Evolutionary conservation across 2,888 invertebrate species (phyloP).

Genomic region (Aleiodes leptofemur): DNA sequence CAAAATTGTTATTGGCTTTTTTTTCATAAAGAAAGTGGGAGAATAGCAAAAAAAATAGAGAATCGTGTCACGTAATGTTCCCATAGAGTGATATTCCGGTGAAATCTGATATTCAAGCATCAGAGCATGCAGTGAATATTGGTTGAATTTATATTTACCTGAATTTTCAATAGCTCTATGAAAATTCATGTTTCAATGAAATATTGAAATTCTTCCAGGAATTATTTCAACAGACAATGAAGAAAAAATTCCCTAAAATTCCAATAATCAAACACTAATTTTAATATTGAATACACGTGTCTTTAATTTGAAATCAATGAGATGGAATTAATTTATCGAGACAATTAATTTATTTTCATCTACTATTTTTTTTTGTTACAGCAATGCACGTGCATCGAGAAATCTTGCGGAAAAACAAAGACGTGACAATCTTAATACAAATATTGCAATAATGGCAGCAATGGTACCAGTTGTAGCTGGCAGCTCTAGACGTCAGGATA

Average conservation of each 20-base stretch:
- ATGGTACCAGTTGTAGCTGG: slow-evolving; percentile 90
- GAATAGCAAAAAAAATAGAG: not conserved
- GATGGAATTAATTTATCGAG: no score
- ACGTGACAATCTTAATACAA: slow-evolving; percentile 90
- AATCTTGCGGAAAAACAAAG: slow-evolving; percentile 95
- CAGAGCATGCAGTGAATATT: slow-evolving; percentile 53
- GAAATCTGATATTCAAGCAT: slow-evolving; percentile 29
- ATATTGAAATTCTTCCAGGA: not conserved
- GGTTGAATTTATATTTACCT: not conserved
- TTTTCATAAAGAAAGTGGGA: no score
- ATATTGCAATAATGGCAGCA: slow-evolving; percentile 88
- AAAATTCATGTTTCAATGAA: not conserved
- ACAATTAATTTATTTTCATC: not conserved
- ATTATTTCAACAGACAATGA: not conserved
- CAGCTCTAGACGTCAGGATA: slow-evolving; percentile 91
- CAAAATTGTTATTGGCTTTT: no score
- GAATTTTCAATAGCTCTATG: not conserved
- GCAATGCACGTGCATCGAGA: slow-evolving; percentile 87
- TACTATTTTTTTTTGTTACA: slow-evolving; percentile 68
- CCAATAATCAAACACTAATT: no score
- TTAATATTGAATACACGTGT: not conserved
- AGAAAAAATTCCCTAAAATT: no score
- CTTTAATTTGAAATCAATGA: not conserved
- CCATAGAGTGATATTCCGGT: not conserved
- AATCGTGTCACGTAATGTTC: slow-evolving; percentile 17